Evolutionary conservation across 1,140 invertebrate genomes (phyloP).

Genomic region (Ostrea denselamellosa): DNA sequence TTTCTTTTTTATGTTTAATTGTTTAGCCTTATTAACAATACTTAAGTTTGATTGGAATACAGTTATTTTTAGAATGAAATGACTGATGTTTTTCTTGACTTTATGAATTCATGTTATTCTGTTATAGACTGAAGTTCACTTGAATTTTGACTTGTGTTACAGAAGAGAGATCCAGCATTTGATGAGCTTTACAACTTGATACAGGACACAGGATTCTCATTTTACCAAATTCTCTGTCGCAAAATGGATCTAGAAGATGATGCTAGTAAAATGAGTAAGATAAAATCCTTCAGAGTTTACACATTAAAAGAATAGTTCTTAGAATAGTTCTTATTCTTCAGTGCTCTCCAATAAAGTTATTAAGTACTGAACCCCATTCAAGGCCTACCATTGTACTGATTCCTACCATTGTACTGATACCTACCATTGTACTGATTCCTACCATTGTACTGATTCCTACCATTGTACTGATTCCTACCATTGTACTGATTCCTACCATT

Average conservation of each 20-base stretch:
- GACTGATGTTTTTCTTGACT: not conserved
- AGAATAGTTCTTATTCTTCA: no score
- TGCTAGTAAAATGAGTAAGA: conserved; percentile 56
- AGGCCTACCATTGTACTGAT: no score
- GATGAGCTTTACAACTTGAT: conserved; percentile 56
- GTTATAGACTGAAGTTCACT: not conserved
- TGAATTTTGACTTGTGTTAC: not conserved
- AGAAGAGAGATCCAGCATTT: not conserved
- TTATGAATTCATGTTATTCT: not conserved
- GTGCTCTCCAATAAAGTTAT: no score
- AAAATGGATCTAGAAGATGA: conserved; percentile 64
- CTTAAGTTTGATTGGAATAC: no score
- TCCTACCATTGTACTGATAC: no score
- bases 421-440: no score
- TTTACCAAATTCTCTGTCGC: conserved; percentile 67
- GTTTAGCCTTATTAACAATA: not conserved
- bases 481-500: no score
- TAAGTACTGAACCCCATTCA: no score
- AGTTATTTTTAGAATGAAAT: not conserved
- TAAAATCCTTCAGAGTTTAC: not conserved
- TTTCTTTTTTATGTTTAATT: not conserved
- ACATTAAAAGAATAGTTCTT: no score
- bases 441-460: no score
- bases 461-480: no score
- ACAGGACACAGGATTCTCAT: conserved; percentile 64